These are phyloP conservation scores for Brachionus asplanchnoidis DNA, from an alignment of 1,140 invertebrate species.

Conservation along the genomic window DNA sequence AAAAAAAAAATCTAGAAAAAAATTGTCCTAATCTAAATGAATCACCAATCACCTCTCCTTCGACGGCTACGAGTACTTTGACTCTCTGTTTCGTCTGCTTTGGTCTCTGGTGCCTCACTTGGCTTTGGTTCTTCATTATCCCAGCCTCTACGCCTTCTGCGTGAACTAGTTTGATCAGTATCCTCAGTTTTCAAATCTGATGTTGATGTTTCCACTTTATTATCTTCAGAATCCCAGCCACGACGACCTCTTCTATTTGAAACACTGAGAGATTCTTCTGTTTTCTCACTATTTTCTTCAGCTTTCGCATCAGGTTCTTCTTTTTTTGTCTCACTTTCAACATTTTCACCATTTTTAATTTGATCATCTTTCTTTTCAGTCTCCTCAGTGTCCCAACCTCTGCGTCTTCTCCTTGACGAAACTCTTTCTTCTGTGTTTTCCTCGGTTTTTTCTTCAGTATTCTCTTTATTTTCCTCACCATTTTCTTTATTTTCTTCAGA, in stretches of 20 bases:
- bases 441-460: not conserved
- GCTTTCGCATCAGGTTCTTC: not conserved
- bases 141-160: not conserved
- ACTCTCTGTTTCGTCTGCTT: not conserved
- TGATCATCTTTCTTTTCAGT: not conserved
- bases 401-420: not conserved
- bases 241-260: not conserved
- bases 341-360: not conserved
- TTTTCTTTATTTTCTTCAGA: too few species aligned
- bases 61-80: not conserved
- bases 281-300: not conserved
- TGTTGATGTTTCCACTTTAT: not conserved
- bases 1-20: not conserved
- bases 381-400: slow-evolving; percentile 1
- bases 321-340: not conserved
- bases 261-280: not conserved
- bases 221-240: not conserved
- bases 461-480: not conserved
- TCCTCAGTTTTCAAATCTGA: not conserved
- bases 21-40: not conserved
- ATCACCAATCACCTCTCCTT: slow-evolving; percentile 16
- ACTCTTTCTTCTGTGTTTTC: not conserved
- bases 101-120: not conserved
- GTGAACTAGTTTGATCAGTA: not conserved
- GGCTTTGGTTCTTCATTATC: not conserved